Conservation (phyloP, 2,113 vertebrate species). For the Bostrychus sinensis region DNA sequence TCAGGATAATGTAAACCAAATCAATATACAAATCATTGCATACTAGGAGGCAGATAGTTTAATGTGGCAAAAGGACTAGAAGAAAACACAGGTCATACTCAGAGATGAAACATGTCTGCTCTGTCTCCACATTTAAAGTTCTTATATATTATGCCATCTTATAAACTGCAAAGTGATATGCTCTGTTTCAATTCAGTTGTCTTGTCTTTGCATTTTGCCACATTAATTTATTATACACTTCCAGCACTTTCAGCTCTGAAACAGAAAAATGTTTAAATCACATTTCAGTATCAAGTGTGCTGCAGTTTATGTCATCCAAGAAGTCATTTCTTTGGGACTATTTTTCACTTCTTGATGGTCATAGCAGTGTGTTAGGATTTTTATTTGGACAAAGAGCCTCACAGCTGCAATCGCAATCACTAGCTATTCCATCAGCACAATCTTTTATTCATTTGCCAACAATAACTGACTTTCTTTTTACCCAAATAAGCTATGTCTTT, state of each 20-base stretch:
- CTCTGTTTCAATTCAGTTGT: not conserved
- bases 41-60: not conserved
- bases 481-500: too few relatives aligned
- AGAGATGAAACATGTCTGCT: not conserved
- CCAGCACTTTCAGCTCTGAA: not conserved
- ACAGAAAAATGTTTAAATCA: not conserved
- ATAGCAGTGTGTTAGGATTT: too few relatives aligned
- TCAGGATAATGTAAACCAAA: too few relatives aligned
- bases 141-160: not conserved
- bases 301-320: not conserved
- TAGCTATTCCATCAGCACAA: too few relatives aligned
- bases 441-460: too few relatives aligned
- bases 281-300: not conserved
- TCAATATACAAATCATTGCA: not conserved
- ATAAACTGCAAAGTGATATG: not conserved
- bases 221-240: not conserved
- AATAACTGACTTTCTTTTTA: too few relatives aligned
- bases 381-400: too few relatives aligned
- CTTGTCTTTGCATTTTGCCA: not conserved
- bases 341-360: too few relatives aligned
- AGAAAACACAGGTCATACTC: not conserved
- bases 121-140: not conserved
- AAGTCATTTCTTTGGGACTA: not conserved
- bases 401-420: too few relatives aligned
- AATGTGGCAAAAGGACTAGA: not conserved